phyloP scores from a whole-genome alignment of 2,888 invertebrate genomes.

The Eupelmus urozonus region DNA sequence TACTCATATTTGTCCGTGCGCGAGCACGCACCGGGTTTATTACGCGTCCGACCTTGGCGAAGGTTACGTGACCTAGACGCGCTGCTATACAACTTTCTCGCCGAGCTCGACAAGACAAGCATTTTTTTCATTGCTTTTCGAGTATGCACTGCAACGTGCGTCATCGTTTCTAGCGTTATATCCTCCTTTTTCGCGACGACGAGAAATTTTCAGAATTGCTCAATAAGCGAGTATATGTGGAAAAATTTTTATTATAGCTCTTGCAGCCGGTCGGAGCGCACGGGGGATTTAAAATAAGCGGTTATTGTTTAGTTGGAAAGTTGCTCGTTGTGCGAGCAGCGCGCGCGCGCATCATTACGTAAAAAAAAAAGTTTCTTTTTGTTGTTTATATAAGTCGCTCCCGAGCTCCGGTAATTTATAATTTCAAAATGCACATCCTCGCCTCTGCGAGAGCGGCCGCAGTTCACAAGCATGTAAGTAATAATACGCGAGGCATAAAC shows the following conservation, averaged over 20 bases:
- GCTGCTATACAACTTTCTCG: slow-evolving; percentile 55
- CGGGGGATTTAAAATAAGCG: background rate
- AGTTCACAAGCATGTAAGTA: background rate
- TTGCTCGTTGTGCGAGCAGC: background rate
- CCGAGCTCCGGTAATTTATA: slow-evolving; percentile 19
- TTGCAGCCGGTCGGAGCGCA: background rate
- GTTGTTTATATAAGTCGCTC: slow-evolving; percentile 50
- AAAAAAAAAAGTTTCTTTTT: slow-evolving; percentile 43
- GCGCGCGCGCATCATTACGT: slow-evolving; percentile 23
- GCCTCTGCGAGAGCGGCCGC: too few species aligned
- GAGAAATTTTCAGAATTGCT: slow-evolving; percentile 14
- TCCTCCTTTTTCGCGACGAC: background rate
- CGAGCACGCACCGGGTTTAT: slow-evolving; percentile 3
- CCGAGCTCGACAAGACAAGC: background rate
- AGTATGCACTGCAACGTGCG: background rate
- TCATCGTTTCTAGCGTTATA: slow-evolving; percentile 16
- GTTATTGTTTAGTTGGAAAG: slow-evolving; percentile 37
- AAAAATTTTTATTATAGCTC: slow-evolving; percentile 3
- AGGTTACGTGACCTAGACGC: slow-evolving; percentile 54
- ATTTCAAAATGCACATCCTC: slow-evolving; percentile 37
- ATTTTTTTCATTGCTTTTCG: too few species aligned
- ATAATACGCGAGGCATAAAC: too few species aligned
- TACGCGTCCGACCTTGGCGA: slow-evolving; percentile 47
- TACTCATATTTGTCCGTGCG: slow-evolving; percentile 20
- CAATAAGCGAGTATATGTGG: slow-evolving; percentile 4